phyloP scores from a whole-genome alignment of 2,113 vertebrate genomes.

The Seriola quinqueradiata region DNA sequence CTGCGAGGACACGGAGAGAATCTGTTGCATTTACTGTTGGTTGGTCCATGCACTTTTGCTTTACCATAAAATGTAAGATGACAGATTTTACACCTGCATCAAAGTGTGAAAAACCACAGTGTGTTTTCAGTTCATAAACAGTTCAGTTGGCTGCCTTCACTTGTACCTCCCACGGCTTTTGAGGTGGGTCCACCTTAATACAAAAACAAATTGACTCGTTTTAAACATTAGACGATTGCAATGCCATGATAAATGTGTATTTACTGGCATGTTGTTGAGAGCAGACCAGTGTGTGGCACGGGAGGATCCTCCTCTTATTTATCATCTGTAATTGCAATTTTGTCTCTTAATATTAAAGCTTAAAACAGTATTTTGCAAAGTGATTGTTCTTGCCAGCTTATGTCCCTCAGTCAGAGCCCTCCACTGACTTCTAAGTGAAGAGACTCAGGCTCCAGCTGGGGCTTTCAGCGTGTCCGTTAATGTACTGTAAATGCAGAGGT shows the following conservation, averaged over 20 bases:
- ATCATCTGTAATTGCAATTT: background rate
- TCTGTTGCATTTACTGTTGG: background rate
- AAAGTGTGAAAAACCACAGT: background rate
- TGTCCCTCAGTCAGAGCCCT: background rate
- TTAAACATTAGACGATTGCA: too few species aligned
- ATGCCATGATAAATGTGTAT: too few species aligned
- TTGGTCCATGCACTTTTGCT: background rate
- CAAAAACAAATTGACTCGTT: background rate
- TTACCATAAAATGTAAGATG: background rate
- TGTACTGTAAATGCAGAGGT: constrained; percentile 49
- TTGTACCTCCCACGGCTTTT: background rate
- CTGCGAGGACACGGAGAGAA: background rate
- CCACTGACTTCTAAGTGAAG: background rate
- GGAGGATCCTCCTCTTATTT: too few species aligned
- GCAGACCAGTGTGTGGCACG: too few species aligned
- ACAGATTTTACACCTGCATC: background rate
- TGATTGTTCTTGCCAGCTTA: background rate
- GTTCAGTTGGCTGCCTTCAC: background rate
- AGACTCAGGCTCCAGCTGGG: constrained; percentile 21
- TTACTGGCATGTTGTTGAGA: too few species aligned
- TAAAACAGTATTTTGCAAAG: background rate
- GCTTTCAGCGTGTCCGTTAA: constrained; percentile 45
- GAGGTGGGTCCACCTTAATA: background rate
- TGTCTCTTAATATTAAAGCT: background rate
- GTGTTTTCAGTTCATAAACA: background rate